These are phyloP conservation scores for Poeciliopsis retropinna DNA, from an alignment of 2,113 vertebrate genomes.

Conservation along the genomic window DNA sequence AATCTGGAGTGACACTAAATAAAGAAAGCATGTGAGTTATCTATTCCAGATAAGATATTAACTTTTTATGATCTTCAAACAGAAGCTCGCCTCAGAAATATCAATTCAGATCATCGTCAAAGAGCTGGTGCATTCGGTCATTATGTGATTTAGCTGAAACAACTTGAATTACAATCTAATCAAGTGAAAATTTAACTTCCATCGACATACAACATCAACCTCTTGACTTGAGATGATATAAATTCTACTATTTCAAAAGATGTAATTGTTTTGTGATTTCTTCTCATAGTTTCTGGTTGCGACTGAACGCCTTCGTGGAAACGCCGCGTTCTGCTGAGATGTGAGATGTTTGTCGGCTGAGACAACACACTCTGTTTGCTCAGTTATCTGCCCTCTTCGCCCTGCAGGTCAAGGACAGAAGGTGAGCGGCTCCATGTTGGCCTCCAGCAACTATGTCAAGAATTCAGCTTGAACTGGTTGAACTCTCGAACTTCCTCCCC, in stretches of 20 bases:
- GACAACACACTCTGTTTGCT: conserved; percentile 22
- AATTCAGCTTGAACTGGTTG: conserved; percentile 40
- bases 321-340: conserved; percentile 5
- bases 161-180: background rate
- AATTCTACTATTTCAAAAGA: background rate
- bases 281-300: background rate
- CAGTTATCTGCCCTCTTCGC: conserved; percentile 10
- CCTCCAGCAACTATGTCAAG: conserved; percentile 42
- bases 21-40: too few relatives aligned
- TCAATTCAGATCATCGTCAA: too few relatives aligned
- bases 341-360: conserved; percentile 45
- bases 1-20: too few relatives aligned
- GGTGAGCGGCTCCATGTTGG: conserved; percentile 40
- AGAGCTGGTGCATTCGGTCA: background rate
- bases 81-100: too few relatives aligned
- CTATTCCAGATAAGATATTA: too few relatives aligned
- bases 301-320: conserved; percentile 4
- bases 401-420: conserved; percentile 41
- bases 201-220: background rate
- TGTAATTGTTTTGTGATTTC: background rate
- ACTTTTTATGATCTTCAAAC: too few relatives aligned
- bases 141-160: background rate
- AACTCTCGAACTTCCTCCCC: conserved; percentile 9
- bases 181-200: too few relatives aligned
- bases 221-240: background rate